Evolutionary conservation across 2,888 invertebrate genomes (phyloP), one percentile per base, ranked within the genome.

Genomic region (Trimorus sp.): DNA sequence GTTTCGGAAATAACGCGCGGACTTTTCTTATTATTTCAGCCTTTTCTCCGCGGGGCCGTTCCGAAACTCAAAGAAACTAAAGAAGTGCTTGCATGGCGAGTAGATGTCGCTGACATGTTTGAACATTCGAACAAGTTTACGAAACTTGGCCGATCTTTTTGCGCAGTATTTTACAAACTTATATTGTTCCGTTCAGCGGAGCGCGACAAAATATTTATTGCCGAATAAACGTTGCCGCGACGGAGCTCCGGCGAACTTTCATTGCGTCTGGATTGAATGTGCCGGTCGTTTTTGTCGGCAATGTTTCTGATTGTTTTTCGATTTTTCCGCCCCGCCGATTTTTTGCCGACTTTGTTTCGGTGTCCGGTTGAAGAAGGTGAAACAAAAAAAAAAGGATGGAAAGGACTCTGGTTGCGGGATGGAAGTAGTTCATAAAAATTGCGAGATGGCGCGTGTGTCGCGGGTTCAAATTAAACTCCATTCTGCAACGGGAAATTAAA

Each of bases 381-480:
- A 26, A 26, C 1, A 26, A 4, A 1, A 26, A 26, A 26, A 26
- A 26, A 26, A 26, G 26, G 26, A 26, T 26, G 26, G 26, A 26
- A 26, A 26, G 26, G 26, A 26, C 26, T 26, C 26, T 26, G 1
- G 26, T 26, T 26, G 26, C 26, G 26, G 26, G 4, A 26, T 26
- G 26, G 26, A 26, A 26, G 26, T 26, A 26, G 26, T 26, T 3
- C 26, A 26, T 26, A 26, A 26, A 26, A 26, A 26, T 26, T 26
- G 26, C 26, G 26, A 26, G 26, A 4, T 26, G 26, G 26, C 4
- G 26, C 26, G 26, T 26, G 26, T 26, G 26, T 26, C 26, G 26
- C 26, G 26, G 26, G 26, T 4, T 26, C 4, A 86, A 86, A 87
- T 86, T 87, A 87, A 86, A 85, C 85, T 77, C 82, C 84, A 86